Base-by-base conservation (phyloP, 1,140 invertebrate species). In the Bradynema listronoti region DNA sequence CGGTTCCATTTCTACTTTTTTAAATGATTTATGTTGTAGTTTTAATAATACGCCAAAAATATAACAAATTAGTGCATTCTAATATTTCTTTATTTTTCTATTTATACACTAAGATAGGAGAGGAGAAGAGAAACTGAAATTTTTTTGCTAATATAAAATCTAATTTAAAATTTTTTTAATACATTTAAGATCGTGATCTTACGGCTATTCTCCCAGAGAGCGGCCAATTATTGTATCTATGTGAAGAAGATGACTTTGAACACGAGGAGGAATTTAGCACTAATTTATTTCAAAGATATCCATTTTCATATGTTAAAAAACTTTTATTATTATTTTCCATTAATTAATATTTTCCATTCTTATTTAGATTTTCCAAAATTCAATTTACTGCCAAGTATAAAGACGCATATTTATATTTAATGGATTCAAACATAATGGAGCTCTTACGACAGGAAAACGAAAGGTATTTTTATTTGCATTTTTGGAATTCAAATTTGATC, bases 231-330 rank as follows among this genome's bases (percentile, higher is more conserved):
- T n/a, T 72, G 24, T 69, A 53, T 39, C 41, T 69, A 29, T 14
- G 36, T 27, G 51, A 71, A n/a, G 67, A 69, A 45, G 67, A 69
- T 9, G 67, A 69, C 43, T 72, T 67, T 43, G 69, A 50, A 22
- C 59, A 63, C 9, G 33, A 65, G 7, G 53, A 61, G 16, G 49
- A 58, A 46, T 47, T 61, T 42, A 25, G 25, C 9, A 19, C 32
- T 14, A 19, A 16, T 32, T 22, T 62, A 19, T 60, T 58, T 19
- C 16, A 25, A 41, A 61, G 25, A 59, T 61, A 9, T n/a, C n/a
- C n/a, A n/a, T n/a, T n/a, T 32, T 62, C 5, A 16, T 2, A 49
- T 2, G 11, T 24, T 56, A 63, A 56, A n/a, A 53, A 56, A 53
- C 49, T 56, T 56, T 43, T n/a, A 2, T 2, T n/a, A 47, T 16